phyloP scores from a whole-genome alignment of 2,888 invertebrate species.

The Drosophila planitibia region DNA sequence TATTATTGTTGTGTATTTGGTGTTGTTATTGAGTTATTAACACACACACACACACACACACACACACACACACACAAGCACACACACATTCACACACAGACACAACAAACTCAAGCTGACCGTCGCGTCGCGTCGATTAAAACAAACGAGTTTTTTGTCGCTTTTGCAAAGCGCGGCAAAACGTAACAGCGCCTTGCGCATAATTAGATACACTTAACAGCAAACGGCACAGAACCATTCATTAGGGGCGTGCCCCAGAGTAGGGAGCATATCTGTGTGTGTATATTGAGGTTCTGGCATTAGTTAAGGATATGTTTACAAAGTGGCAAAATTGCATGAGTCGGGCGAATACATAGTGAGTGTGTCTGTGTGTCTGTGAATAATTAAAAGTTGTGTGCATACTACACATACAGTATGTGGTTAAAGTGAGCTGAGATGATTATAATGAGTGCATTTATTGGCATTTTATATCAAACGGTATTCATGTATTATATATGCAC shows the following conservation, averaged over 20 bases:
- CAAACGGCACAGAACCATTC: conserved; percentile 62
- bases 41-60: conserved; percentile 46
- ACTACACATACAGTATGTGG: not conserved
- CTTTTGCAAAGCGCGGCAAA: conserved; percentile 44
- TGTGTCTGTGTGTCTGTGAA: conserved; percentile 11
- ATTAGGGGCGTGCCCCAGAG: conserved; percentile 66
- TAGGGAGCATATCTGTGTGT: not conserved
- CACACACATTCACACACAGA: not conserved
- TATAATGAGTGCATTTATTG: conserved; percentile 41
- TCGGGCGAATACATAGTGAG: not conserved
- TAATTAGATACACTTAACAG: conserved; percentile 77
- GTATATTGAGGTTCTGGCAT: conserved; percentile 19
- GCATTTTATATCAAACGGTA: conserved; percentile 12
- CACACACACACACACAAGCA: conserved; percentile 9
- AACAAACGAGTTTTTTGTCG: conserved; percentile 68
- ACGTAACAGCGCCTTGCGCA: conserved; percentile 69
- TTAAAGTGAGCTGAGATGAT: not conserved
- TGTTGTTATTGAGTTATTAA: conserved; percentile 78
- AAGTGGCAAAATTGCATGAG: conserved; percentile 39
- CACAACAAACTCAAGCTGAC: conserved; percentile 62
- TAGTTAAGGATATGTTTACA: conserved; percentile 57
- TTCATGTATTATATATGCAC: conserved; percentile 12
- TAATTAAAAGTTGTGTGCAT: conserved; percentile 19
- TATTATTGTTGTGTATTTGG: conserved; percentile 75
- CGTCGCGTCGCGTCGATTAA: conserved; percentile 55